A percentile compares a stretch with the other conserved stretches of the same genome.
Evolutionary conservation across 2,113 vertebrate genomes (phyloP).

Genomic region (Ophiodon elongatus): DNA sequence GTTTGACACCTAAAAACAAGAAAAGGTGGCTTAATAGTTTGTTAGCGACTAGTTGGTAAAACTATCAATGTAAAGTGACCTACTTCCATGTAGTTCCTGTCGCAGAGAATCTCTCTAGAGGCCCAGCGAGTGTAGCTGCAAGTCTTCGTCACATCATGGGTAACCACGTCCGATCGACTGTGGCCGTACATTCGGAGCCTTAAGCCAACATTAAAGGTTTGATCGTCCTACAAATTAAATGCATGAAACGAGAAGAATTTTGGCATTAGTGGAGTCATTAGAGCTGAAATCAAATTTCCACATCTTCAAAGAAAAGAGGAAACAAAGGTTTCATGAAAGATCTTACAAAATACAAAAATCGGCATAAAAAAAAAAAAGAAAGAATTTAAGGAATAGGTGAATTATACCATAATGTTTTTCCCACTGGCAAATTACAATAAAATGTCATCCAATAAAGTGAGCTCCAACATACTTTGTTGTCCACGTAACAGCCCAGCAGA

Average conservation of each 20-base stretch:
- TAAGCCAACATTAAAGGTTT: constrained; percentile 63
- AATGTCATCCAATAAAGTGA: not conserved
- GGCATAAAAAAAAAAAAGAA: too few relatives aligned
- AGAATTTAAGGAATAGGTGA: too few relatives aligned
- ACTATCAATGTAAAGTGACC: not conserved
- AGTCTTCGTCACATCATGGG: constrained; percentile 61
- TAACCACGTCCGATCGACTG: constrained; percentile 39
- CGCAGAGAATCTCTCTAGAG: constrained; percentile 80
- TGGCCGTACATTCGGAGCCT: constrained; percentile 68
- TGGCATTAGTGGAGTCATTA: too few relatives aligned
- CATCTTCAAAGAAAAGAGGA: too few relatives aligned
- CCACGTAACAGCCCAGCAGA: constrained; percentile 80
- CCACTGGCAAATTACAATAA: not conserved
- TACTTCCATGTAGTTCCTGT: constrained; percentile 86
- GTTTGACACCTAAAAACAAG: constrained; percentile 55
- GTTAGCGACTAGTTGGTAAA: rapidly evolving
- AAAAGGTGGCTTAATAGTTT: not conserved
- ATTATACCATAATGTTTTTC: too few relatives aligned
- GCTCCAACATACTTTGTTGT: constrained; percentile 66
- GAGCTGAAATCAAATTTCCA: not conserved
- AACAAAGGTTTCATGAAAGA: too few relatives aligned
- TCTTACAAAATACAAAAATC: too few relatives aligned
- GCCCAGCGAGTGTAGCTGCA: constrained; percentile 80
- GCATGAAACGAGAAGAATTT: not conserved
- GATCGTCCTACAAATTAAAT: constrained; percentile 53